Base-by-base conservation (phyloP, 1,140 invertebrate species). In the Lethrus apterus region DNA sequence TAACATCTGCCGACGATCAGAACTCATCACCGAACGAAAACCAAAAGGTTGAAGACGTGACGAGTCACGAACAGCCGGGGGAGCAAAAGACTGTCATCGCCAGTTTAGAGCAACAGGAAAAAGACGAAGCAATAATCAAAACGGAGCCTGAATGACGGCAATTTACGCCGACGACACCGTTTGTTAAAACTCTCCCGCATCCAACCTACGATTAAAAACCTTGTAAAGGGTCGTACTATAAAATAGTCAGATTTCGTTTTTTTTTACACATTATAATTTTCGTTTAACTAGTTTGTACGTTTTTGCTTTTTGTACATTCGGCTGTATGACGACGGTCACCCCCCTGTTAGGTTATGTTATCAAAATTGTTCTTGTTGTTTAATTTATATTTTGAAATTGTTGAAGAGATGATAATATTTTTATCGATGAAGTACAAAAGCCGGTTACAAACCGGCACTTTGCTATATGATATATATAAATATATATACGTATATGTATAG, bases 361-460 rank as follows among this genome's bases (percentile, higher is more conserved):
- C 34, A 20, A 36, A 36, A 36, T 36, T 36, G 34, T 36, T 36
- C 34, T 36, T 36, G 34, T 36, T 36, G 17, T 36, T 36, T 36
- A 33, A 36, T 36, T 36, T 36, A 36, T 36, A 36, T 36, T 36
- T 36, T 36, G 34, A 36, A 36, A 36, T 20, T 20, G 23, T 36
- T 36, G 34, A 20, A 20, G 23, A 36, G 34, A 36, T n/a, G 34
- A 36, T 36, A 15, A 36, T 36, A 36, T 36, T 36, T 36, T 36
- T 36, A 36, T 36, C 23, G 34, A 36, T 36, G 23, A 36, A 36
- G 34, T 36, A 36, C 34, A 36, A 36, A 36, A 36, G 8, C 18
- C 34, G 10, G 34, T 36, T 36, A 36, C 23, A 36, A 36, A 36
- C 34, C 23, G 34, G 34, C 13, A 36, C 23, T 20, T 20, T 17